Conservation (phyloP, 2,113 vertebrate species). For the Notechis scutatus region DNA sequence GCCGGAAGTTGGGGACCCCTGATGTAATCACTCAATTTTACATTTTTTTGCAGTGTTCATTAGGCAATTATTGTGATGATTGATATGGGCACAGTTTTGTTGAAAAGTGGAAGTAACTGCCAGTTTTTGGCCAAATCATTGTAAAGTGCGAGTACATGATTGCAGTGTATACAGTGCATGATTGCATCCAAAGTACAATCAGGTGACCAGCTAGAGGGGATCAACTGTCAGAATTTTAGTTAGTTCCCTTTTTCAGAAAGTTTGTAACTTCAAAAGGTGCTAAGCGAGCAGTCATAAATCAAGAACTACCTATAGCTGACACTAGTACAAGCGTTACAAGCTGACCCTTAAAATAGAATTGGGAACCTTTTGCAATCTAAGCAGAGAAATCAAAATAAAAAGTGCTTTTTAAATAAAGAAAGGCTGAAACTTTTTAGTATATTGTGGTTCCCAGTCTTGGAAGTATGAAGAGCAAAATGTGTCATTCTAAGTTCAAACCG, state of each 20-base stretch:
- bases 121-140: background rate
- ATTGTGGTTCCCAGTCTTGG: background rate
- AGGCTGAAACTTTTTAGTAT: background rate
- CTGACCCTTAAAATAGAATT: background rate
- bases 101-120: background rate
- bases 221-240: background rate
- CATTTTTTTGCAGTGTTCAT: background rate
- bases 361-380: background rate
- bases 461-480: background rate
- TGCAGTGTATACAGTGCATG: background rate
- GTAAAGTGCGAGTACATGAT: background rate
- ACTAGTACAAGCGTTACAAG: background rate
- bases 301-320: background rate
- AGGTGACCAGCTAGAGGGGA: background rate
- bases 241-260: background rate
- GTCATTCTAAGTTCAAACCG: background rate
- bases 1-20: rapidly evolving
- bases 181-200: background rate
- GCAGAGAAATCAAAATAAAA: background rate
- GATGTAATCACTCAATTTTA: background rate
- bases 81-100: background rate
- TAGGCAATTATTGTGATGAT: background rate
- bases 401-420: background rate
- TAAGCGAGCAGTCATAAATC: background rate
- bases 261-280: background rate